Evolutionary conservation across 2,888 invertebrate species (phyloP), one percentile per base, ranked within the genome.

Genomic region (Polyommatus icarus): DNA sequence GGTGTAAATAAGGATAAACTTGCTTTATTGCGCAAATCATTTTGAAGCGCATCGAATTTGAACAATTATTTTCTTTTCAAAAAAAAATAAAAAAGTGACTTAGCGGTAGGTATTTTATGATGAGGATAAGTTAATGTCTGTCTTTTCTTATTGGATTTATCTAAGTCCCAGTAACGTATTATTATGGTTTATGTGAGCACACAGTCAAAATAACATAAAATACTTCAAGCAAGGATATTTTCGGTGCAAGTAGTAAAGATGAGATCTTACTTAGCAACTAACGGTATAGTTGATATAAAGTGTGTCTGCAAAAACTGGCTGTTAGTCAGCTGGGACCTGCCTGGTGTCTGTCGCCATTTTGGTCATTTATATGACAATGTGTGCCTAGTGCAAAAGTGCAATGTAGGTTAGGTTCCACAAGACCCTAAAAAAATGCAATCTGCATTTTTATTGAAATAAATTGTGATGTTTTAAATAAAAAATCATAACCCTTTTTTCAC

Each of bases 1-100:
- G 29, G 54, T 75, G 75, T 50, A 75, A 75, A 75, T 75, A 75
- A 75, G 54, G 75, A 75, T 75, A 75, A 54, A 54, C 29, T 75
- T 75, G 75, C 18, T 54, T 75, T 75, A 75, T 75, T 29, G 29
- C 50, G 18, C 8, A 54, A 75, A 75, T 75, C 29, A 75, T 50
- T 75, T 75, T 72, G 46, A 29, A 29, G 54, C 50, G 75, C 75
- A 75, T 75, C 75, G 18, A 75, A 75, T 75, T 32, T 54, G 18
- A 50, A 18, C 46, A 29, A 54, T 54, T 54, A 54, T 54, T 54
- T 54, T 75, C 29, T 67, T 15, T 29, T 29, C 50, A 54, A 54
- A 54, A 50, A 54, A 54, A 50, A 12, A 15, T 15, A 1, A 12
- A 10, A 18, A 12, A 10, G 3, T 0, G 1, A 46, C 10, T 3